phyloP scores from a whole-genome alignment of 2,113 vertebrate species.

The Pomatostomus ruficeps region DNA sequence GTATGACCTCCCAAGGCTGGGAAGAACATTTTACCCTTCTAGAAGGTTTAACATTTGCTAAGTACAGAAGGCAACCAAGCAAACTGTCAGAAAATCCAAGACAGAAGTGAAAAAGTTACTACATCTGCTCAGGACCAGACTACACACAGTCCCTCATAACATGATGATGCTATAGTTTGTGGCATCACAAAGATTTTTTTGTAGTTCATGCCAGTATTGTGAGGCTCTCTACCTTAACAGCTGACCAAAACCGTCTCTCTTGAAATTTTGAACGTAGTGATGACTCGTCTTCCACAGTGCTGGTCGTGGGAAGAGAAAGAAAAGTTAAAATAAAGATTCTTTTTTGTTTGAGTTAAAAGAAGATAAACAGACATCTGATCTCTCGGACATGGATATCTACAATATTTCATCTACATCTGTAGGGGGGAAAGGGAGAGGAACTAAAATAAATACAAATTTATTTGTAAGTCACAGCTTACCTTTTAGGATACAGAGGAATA shows the following conservation, averaged over 20 bases:
- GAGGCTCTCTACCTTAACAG: constrained; percentile 80
- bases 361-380: background rate
- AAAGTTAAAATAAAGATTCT: background rate
- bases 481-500: constrained; percentile 84
- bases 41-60: background rate
- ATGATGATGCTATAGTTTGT: accelerated
- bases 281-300: constrained; percentile 75
- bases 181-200: background rate
- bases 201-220: background rate
- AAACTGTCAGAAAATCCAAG: background rate
- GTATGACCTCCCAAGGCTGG: background rate
- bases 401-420: background rate
- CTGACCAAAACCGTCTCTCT: constrained; percentile 84
- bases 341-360: background rate
- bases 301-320: constrained; percentile 29
- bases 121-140: background rate
- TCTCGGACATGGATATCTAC: background rate
- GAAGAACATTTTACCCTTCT: background rate
- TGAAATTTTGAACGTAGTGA: constrained; percentile 80
- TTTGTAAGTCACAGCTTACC: no score
- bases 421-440: background rate
- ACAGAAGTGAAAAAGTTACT: background rate
- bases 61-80: background rate
- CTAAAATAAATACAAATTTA: background rate
- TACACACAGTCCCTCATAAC: background rate